Evolutionary conservation across 2,888 invertebrate species (phyloP), one percentile per base, ranked within the genome.

Genomic region (Lissocephala sabroskyi): DNA sequence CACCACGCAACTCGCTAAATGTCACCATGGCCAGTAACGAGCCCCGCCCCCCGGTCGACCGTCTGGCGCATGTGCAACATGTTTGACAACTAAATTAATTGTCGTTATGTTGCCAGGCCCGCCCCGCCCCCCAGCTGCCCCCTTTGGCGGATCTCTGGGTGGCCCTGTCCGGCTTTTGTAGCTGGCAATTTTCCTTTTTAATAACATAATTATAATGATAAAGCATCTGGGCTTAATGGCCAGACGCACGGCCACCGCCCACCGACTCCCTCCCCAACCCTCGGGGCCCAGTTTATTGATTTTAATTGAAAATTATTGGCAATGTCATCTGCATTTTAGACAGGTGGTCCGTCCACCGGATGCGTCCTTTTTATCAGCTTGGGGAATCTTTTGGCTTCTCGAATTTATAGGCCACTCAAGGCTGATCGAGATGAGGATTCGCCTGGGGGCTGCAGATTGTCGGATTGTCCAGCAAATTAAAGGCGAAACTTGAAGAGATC

Each of bases 151-250:
- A 19, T 28, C 19, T 30, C n/a, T 30, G 1, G 33, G 18, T 33
- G 7, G 9, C 30, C 11, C n/a, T 30, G n/a, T 3, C 30, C 9
- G 4, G n/a, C n/a, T 10, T 37, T 45, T 17, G 30, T 40, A 33
- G 41, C 28, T 47, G 39, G 37, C 42, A 18, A 42, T 42, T 42
- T 48, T 41, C 42, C 13, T 48, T 42, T 23, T 42, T 42, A 48
- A 48, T 48, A 48, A 48, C 42, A 48, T 48, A 48, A 48, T 48
- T 48, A 48, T 36, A 48, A 42, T 48, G 42, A 42, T 48, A 42
- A 42, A 42, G 37, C 23, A 10, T 28, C 45, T 9, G 29, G 19
- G 23, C n/a, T 45, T 45, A 28, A 32, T 40, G 45, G 7, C n/a
- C n/a, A n/a, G n/a, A n/a, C n/a, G n/a, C n/a, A n/a, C n/a, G n/a